Base-by-base conservation (phyloP, 1,140 invertebrate species). In the Drosophila leontia region DNA sequence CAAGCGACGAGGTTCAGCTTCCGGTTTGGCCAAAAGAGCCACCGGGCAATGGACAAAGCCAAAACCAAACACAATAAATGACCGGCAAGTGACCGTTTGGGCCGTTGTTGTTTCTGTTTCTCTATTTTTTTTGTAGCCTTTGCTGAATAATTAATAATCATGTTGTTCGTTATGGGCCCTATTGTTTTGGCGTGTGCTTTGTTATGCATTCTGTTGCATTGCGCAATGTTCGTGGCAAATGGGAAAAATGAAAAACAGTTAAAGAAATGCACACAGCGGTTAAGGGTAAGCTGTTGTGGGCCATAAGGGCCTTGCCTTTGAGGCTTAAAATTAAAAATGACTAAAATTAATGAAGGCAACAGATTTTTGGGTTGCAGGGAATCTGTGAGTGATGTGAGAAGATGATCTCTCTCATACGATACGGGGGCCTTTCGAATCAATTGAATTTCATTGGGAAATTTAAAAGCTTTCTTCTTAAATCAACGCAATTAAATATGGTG, bases 151-250 rank as follows among this genome's bases (percentile, higher is more conserved):
- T 88, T 87, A 84, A 88, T 80, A 87, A 87, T 75, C 70, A 69
- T 70, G 72, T 70, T 74, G 79, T 80, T 88, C 76, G 83, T 87
- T 88, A 78, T 83, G 67, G 39, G 68, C 61, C 78, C 80, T 56
- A 88, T 87, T 87, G 83, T 87, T 74, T 83, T 80, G 81, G 62
- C 50, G 29, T 65, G 57, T 51, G 84, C 74, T 78, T 68, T 84
- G 77, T 87, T 90, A 71, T 80, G 77, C 69, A 87, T 88, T 87
- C 84, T 87, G 85, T 88, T 87, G 84, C 84, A 87, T 90, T 87
- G 84, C 72, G 84, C 84, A 83, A 87, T 68, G 57, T 34, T 64
- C 12, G 35, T 62, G 29, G 45, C n/a, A 53, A 69, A 63, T 62
- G 32, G 48, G 55, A 45, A 77, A 72, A 51, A 71, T 63, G 57